phyloP scores from a whole-genome alignment of 2,113 vertebrate genomes.

The Candoia aspera region DNA sequence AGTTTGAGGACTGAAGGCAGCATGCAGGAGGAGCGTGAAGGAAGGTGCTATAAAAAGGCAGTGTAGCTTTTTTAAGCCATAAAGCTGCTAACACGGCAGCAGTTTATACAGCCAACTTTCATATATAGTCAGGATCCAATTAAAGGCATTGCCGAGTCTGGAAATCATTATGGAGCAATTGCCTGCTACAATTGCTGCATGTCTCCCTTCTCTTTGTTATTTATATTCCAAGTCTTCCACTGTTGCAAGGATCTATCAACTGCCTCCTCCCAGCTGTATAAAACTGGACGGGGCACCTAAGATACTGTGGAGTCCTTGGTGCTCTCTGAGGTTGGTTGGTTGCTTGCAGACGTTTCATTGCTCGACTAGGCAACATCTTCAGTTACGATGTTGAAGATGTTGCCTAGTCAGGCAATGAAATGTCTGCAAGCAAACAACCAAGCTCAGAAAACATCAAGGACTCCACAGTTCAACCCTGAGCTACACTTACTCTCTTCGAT shows the following conservation, averaged over 20 bases:
- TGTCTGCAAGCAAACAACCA: too few species aligned
- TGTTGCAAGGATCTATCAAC: not conserved
- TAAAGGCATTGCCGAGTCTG: not conserved
- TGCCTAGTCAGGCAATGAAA: too few species aligned
- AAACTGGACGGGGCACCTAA: not conserved
- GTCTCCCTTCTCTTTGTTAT: not conserved
- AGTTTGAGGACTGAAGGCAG: not conserved
- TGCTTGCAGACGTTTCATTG: too few species aligned
- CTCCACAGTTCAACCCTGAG: too few species aligned
- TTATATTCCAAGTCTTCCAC: not conserved
- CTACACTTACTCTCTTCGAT: too few species aligned
- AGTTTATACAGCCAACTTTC: not conserved
- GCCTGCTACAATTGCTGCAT: not conserved
- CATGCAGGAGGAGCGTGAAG: not conserved
- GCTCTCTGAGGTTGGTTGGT: too few species aligned
- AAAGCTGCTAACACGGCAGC: not conserved
- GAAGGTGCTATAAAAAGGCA: slow-evolving; percentile 2
- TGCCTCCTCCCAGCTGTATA: not conserved
- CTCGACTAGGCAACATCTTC: too few species aligned
- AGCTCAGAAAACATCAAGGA: too few species aligned
- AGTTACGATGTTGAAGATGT: too few species aligned
- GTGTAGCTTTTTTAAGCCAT: not conserved
- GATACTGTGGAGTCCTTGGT: not conserved
- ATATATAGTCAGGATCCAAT: not conserved
- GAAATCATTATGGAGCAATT: not conserved